Percentiles rank a stretch among this genome's conserved stretches.
These are phyloP conservation scores for Capra hircus DNA, from an alignment of 2,113 vertebrate genomes.

Conservation along the genomic window DNA sequence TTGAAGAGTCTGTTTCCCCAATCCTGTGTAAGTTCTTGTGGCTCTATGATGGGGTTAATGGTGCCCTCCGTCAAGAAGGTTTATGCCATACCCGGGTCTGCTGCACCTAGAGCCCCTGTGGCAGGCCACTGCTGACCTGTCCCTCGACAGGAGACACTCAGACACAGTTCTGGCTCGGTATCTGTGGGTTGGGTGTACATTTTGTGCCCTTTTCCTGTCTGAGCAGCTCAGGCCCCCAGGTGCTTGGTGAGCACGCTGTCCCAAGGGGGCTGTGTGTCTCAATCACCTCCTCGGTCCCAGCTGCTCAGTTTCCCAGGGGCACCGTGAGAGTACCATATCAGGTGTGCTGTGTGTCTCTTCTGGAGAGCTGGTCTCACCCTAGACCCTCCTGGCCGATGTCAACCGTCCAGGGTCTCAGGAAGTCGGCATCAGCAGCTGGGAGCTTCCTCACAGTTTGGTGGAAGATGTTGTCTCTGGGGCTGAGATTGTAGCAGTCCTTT, in stretches of 20 bases:
- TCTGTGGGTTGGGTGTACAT: background rate
- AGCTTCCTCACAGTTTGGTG: background rate
- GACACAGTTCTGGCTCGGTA: background rate
- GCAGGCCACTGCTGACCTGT: background rate
- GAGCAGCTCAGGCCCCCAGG: background rate
- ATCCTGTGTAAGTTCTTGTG: background rate
- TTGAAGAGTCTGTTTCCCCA: background rate
- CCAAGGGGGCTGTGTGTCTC: background rate
- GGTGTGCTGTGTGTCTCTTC: background rate
- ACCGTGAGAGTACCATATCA: background rate
- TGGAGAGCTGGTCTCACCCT: background rate
- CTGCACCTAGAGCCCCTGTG: background rate
- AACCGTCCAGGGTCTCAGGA: background rate
- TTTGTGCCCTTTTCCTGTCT: background rate
- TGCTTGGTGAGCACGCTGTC: background rate
- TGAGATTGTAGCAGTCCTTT: background rate
- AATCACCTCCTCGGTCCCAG: background rate
- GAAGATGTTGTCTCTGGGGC: background rate
- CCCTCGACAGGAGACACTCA: background rate
- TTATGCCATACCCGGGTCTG: background rate
- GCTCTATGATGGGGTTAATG: background rate
- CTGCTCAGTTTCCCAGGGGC: accelerated
- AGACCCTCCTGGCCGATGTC: background rate
- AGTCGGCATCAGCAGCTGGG: background rate
- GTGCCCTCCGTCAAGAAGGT: background rate